Evolutionary conservation across 2,113 vertebrate genomes (phyloP).

Genomic region (Lophotis ruficrista): DNA sequence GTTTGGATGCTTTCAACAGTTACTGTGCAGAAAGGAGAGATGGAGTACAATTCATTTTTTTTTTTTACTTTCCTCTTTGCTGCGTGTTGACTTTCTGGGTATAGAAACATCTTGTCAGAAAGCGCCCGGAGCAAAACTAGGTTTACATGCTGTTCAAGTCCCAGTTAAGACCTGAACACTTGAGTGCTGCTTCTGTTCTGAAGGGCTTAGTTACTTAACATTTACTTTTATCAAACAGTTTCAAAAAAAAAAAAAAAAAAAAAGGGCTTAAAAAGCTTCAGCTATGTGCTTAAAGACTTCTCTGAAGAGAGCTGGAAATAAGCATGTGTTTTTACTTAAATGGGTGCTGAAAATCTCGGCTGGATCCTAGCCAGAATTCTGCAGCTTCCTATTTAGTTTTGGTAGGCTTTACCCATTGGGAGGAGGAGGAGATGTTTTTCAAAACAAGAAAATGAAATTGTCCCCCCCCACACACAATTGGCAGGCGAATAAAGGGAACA

Average conservation of each 20-base stretch:
- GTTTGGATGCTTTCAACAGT: neutral
- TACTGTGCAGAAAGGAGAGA: neutral
- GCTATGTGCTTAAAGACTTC: neutral
- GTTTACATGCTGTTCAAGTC: neutral
- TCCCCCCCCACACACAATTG: neutral
- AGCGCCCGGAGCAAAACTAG: neutral
- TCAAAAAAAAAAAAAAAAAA: neutral
- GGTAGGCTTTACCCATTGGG: neutral
- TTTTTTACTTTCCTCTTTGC: neutral
- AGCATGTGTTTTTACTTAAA: slow-evolving; percentile 22
- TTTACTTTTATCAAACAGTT: neutral
- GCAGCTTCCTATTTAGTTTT: neutral
- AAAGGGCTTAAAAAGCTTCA: neutral
- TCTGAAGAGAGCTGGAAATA: neutral
- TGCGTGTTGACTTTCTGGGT: neutral
- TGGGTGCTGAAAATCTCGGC: slow-evolving; percentile 42
- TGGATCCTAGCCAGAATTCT: neutral
- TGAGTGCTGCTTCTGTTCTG: neutral
- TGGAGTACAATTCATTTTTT: neutral
- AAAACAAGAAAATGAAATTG: slow-evolving; percentile 2
- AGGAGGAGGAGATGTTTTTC: neutral
- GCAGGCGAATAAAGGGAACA: neutral
- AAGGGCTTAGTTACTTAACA: neutral
- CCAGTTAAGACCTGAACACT: neutral
- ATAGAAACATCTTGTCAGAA: neutral